Evolutionary conservation across 2,113 vertebrate genomes (phyloP), one percentile per base, ranked within the genome.

Genomic region (Gambusia holbrooki): DNA sequence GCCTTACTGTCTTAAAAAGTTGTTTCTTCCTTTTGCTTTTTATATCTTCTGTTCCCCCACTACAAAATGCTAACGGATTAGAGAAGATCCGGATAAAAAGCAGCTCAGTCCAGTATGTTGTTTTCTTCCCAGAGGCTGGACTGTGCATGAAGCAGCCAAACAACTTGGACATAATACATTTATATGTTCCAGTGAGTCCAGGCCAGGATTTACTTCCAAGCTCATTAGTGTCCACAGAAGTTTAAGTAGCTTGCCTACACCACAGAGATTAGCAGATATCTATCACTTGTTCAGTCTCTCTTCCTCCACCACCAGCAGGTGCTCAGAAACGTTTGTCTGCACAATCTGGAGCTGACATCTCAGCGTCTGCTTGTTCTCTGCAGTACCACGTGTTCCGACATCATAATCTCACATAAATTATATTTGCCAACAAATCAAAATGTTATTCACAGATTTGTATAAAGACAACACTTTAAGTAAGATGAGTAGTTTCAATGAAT

Each of bases 161-260:
- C 51, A 7, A 58, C 17, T n/a, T 4, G 25, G 32, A 11, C 25
- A 19, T n/a, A 17, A 9, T n/a, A 40, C 1, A 25, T 14, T 19
- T 29, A 42, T 61, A 15, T 68, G 66, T 32, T 88, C 76, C 84
- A 83, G 70, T 27, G 14, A 79, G 29, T 91, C 87, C 88, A 77
- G 74, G 51, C 78, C 92, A 61, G 84, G 87, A 77, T 92, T 93
- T 90, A 60, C 27, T 17, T 48, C 32, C 13, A 33, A 14, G 25
- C 70, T 71, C 71, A 81, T 82, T 81, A 76, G 79, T 79, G 78
- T 27, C 58, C 64, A 85, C 88, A 90, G 75, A 81, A 76, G 88
- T 80, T 88, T 90, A 88, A 77, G 76, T 76, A 74, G 71, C 68
- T 88, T 81, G 66, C 84, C 87, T 90, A 80, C 82, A 76, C 42